Conservation (phyloP, 1,140 invertebrate genomes). For the Cryptotermes secundus region DNA sequence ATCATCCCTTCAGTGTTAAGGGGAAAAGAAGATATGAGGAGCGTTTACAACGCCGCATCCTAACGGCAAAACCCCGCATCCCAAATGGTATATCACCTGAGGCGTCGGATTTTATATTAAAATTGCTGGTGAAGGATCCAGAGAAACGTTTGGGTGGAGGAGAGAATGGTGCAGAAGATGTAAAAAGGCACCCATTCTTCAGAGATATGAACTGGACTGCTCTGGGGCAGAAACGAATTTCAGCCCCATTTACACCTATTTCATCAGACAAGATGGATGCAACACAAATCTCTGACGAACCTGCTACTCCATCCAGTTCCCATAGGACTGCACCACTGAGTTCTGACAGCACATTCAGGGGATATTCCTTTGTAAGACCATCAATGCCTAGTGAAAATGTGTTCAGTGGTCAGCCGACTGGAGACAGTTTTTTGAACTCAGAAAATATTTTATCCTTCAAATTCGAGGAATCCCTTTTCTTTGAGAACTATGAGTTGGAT, state of each 20-base stretch:
- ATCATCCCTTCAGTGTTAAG: no score
- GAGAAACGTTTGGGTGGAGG: constrained; percentile 80
- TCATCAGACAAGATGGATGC: constrained; percentile 85
- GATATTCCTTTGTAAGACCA: constrained; percentile 40
- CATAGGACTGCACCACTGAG: constrained; percentile 82
- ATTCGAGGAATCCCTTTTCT: no score
- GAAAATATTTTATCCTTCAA: no score
- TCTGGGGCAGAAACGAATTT: constrained; percentile 68
- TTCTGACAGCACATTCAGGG: constrained; percentile 87
- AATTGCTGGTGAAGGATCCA: constrained; percentile 87
- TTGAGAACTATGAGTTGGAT: no score
- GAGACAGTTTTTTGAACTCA: no score
- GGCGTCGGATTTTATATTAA: constrained; percentile 66
- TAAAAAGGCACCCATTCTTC: constrained; percentile 87
- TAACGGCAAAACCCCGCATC: constrained; percentile 82
- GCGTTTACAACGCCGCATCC: no score
- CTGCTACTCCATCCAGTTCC: constrained; percentile 72
- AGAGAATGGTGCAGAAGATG: constrained; percentile 73
- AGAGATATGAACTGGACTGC: constrained; percentile 74
- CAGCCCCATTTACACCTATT: constrained; percentile 82
- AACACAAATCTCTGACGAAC: constrained; percentile 93
- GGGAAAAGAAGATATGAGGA: no score
- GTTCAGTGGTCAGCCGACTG: no score
- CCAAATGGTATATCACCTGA: constrained; percentile 66
- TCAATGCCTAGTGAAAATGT: no score